Evolutionary conservation across 2,888 invertebrate species (phyloP), one percentile per base, ranked within the genome.

Genomic region (Pegoplata infirma): DNA sequence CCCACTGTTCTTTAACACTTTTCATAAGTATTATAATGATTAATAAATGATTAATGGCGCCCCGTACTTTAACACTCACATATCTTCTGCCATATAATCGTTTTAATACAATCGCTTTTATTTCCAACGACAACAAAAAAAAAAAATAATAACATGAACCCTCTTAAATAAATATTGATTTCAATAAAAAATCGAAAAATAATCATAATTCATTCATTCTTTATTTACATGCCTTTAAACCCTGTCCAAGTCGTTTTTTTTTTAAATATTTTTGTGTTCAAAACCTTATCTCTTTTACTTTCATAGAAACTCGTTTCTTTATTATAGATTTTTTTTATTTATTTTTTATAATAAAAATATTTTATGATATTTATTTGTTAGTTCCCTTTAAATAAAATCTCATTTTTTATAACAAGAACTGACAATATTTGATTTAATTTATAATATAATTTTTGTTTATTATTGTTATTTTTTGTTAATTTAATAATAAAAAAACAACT

Each of bases 41-140:
- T 73, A 66, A 63, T 68, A 78, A 74, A 74, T 78, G 78, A 78
- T 74, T 78, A 69, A 78, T 74, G 74, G 74, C 78, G 74, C 78
- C 74, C 55, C 32, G 49, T n/a, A 25, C 47, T 67, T 40, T 25
- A 64, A 28, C 53, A 4, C 28, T 23, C 16, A 21, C 49, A 10
- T 8, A 19, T 23, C 16, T 28, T 49, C 14, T 46, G 28, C 6
- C 23, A 16, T 17, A 17, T 21, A 8, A 72, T 63, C 51, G n/a
- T 1, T 53, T 2, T 32, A 46, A 8, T 32, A 67, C 19, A 67
- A 74, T 58, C 64, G 58, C 14, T 56, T 47, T 12, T 12, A 36
- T 5, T 5, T n/a, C 6, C 8, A 47, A 47, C 14, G 7, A 17
- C 1, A 55, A 55, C n/a, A 55, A 32, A 28, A 46, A 46, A 61